These are phyloP conservation scores for Rattus norvegicus DNA, from an alignment of 2,113 vertebrate genomes.

Conservation along the genomic window GRCr8 NC_086022.1:64446501-64447000, in stretches of 20 bases:
- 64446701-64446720: not conserved
- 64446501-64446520: not conserved
- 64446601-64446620: not conserved
- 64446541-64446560: not conserved
- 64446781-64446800: not conserved
- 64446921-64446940: not conserved
- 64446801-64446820: not conserved
- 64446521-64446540: not conserved
- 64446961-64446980: slow-evolving; percentile 12
- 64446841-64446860: not conserved
- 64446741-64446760: too few species aligned
- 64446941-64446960: not conserved
- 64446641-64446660: not conserved
- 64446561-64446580: not conserved
- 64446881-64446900: slow-evolving; percentile 7
- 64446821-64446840: not conserved
- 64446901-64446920: not conserved
- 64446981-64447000: slow-evolving; percentile 2
- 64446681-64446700: not conserved
- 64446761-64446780: not conserved
- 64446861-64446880: not conserved
- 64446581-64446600: not conserved
- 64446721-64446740: not conserved
- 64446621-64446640: not conserved
- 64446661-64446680: not conserved